phyloP scores from a whole-genome alignment of 1,140 invertebrate species.

The Phthorimaea operculella region DNA sequence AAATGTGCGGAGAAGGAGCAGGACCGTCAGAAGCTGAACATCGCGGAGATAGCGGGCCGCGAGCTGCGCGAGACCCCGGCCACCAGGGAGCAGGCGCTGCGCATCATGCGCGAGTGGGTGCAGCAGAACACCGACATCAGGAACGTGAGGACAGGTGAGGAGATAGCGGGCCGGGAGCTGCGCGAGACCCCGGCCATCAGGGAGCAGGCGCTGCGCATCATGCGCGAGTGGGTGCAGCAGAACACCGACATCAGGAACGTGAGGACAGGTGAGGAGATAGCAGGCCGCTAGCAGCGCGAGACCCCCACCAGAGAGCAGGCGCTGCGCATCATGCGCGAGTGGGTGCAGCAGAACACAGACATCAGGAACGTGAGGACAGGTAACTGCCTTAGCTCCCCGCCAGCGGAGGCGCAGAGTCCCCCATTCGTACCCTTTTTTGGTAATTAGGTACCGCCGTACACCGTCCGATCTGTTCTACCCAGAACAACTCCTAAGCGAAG shows the following conservation, averaged over 20 bases:
- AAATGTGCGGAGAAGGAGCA: slow-evolving; percentile 33
- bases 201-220: slow-evolving; percentile 70
- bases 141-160: slow-evolving; percentile 72
- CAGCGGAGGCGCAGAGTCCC: too few species aligned
- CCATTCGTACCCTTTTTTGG: too few species aligned
- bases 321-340: slow-evolving; percentile 71
- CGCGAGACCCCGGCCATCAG: slow-evolving; percentile 71
- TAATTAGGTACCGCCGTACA: too few species aligned
- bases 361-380: slow-evolving; percentile 74
- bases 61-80: slow-evolving; percentile 75
- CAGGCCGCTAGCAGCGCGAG: slow-evolving; percentile 73
- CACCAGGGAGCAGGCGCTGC: slow-evolving; percentile 70
- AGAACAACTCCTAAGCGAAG: too few species aligned
- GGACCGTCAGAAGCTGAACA: slow-evolving; percentile 18
- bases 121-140: slow-evolving; percentile 74
- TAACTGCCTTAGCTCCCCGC: too few species aligned
- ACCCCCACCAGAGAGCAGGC: slow-evolving; percentile 71
- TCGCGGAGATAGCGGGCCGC: slow-evolving; percentile 63
- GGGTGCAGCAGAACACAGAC: slow-evolving; percentile 76
- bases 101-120: slow-evolving; percentile 75
- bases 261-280: slow-evolving; percentile 69
- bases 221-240: slow-evolving; percentile 76
- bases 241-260: slow-evolving; percentile 75
- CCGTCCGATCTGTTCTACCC: too few species aligned
- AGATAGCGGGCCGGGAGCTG: slow-evolving; percentile 71